Base-by-base conservation (phyloP, 2,113 vertebrate species). In the Terrapene triunguis region DNA sequence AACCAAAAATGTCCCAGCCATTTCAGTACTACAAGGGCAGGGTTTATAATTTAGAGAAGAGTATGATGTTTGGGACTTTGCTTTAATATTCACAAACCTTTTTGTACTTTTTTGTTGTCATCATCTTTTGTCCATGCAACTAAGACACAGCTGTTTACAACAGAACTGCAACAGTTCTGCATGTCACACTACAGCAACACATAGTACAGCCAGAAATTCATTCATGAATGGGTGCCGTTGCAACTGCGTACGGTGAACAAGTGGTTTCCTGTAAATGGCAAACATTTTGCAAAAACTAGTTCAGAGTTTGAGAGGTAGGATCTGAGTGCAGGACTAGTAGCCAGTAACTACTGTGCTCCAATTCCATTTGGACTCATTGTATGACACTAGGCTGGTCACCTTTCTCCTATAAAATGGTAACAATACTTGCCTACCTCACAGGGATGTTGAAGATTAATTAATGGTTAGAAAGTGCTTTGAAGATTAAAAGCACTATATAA, bases 121-220 rank as follows among this genome's bases (percentile, higher is more conserved):
- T 92, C 72, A 10, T n/a, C 35, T 57, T 81, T 81, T 22, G 32
- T 48, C 35, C 44, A 35, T 79, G 47, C n/a, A 91, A 69, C 80
- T 82, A 88, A 32, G 13, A 32, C 29, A 53, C 0, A 6, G 13
- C 1, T 1, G 38, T 32, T 47, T 72, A 4, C 6, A 27, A 4
- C 24, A 19, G 21, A 22, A 17, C 14, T 9, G 35, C 3, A 51
- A 21, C 12, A 24, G 32, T 47, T 47, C 32, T 21, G 17, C 32
- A 1, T 10, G 35, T 12, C 53, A 1, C 57, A 47, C 79, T 69
- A 87, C 65, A 17, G 10, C 38, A 1, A 0, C 19, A 35, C 11
- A 29, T 16, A 47, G 13, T 22, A 1, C 59, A 82, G 84, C 42
- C 82, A 47, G 50, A n/a, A 80, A 14, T 21, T 5, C 6, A 17